Evolutionary conservation across 2,888 invertebrate species (phyloP).

Genomic region (Serripes groenlandicus): DNA sequence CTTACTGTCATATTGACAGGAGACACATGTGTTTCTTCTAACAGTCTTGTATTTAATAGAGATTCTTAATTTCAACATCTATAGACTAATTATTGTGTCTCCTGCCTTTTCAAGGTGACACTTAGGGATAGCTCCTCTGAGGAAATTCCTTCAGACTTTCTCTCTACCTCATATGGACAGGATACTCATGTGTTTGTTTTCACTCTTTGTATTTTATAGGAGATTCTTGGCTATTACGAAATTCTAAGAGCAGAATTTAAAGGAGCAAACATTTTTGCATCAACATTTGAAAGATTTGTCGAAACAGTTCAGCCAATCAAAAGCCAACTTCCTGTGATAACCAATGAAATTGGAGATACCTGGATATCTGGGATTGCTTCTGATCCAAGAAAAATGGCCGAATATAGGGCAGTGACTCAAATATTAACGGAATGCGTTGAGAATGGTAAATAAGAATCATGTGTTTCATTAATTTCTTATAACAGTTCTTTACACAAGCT

Average conservation of each 20-base stretch:
- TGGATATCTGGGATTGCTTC: slow-evolving; percentile 84
- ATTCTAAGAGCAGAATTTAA: slow-evolving; percentile 80
- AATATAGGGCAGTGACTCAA: slow-evolving; percentile 71
- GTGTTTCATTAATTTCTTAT: no score
- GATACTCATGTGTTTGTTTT: background rate
- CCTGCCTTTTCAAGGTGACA: no score
- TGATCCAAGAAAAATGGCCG: slow-evolving; percentile 82
- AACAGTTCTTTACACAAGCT: no score
- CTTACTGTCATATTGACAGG: no score
- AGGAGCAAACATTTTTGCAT: slow-evolving; percentile 77
- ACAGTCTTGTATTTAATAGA: no score
- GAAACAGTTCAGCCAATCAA: slow-evolving; percentile 70
- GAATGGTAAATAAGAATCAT: no score
- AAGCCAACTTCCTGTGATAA: slow-evolving; percentile 69
- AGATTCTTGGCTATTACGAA: slow-evolving; percentile 80
- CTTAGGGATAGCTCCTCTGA: no score
- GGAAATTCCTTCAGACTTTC: no score
- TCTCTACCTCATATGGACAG: no score
- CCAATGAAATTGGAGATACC: slow-evolving; percentile 82
- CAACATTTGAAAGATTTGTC: slow-evolving; percentile 80
- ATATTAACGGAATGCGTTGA: slow-evolving; percentile 67
- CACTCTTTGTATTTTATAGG: slow-evolving; percentile 65
- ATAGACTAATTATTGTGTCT: no score
- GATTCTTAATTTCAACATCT: no score
- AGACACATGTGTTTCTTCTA: no score